A percentile compares a stretch with the other conserved stretches of the same genome.
Evolutionary conservation across 2,888 invertebrate species (phyloP).

Genomic region (Lasioglossum marginatum): DNA sequence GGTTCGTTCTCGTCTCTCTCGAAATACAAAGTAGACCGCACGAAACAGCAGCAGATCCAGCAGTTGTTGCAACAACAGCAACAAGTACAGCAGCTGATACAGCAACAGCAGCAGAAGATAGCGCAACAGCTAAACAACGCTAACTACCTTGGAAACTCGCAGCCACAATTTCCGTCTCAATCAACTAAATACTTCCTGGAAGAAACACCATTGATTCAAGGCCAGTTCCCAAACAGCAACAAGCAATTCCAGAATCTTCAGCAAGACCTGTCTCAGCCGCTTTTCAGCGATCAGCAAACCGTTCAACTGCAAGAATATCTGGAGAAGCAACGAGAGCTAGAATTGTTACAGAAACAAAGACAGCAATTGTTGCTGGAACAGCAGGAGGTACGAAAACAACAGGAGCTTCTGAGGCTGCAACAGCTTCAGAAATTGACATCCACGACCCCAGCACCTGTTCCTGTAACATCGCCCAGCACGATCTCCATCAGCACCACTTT

Average conservation of each 20-base stretch:
- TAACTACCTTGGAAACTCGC: slow-evolving; percentile 76
- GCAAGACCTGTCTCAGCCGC: slow-evolving; percentile 82
- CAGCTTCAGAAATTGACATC: slow-evolving; percentile 88
- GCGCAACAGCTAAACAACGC: slow-evolving; percentile 71
- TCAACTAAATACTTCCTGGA: slow-evolving; percentile 47
- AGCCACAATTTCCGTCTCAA: slow-evolving; percentile 77
- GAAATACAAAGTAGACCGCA: slow-evolving; percentile 79
- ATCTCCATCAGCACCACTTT: slow-evolving; percentile 76
- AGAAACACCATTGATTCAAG: too few relatives aligned
- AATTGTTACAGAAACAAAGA: slow-evolving; percentile 88
- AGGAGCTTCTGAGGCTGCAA: slow-evolving; percentile 90
- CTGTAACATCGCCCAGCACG: slow-evolving; percentile 47
- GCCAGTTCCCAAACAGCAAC: slow-evolving; percentile 68
- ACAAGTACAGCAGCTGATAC: slow-evolving; percentile 74
- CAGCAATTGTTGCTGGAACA: slow-evolving; percentile 92
- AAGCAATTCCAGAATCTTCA: slow-evolving; percentile 81
- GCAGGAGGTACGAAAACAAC: slow-evolving; percentile 91
- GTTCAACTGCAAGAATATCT: slow-evolving; percentile 86
- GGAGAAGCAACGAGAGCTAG: slow-evolving; percentile 88
- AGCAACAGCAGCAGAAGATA: slow-evolving; percentile 76
- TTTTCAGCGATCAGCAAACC: slow-evolving; percentile 86
- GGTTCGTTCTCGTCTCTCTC: slow-evolving; percentile 75
- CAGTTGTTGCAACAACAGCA: slow-evolving; percentile 75
- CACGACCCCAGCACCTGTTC: slow-evolving; percentile 60
- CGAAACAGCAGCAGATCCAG: slow-evolving; percentile 76